Base-by-base conservation (phyloP, 2,888 invertebrate genomes). In the Villa cingulata region DNA sequence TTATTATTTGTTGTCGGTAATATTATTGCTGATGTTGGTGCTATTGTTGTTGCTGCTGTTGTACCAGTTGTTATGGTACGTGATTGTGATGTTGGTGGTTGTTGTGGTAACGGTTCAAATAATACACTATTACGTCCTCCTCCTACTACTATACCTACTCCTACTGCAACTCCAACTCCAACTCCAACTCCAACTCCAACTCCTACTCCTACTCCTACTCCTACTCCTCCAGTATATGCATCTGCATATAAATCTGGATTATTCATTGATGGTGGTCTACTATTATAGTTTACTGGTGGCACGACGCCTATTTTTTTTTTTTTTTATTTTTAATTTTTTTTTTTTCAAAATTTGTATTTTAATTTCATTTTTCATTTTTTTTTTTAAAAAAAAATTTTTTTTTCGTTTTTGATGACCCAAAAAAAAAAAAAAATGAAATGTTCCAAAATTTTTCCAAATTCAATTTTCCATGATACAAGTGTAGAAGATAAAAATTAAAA, bases 211-310 rank as follows among this genome's bases (percentile, higher is more conserved):
- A 53, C 67, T 65, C n/a, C n/a, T n/a, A n/a, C n/a, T n/a, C n/a
- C n/a, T n/a, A n/a, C n/a, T n/a, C n/a, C n/a, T 55, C 64, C 68
- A 54, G 68, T 63, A 58, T 68, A 68, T 48, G 68, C 69, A 55
- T 69, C 68, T 46, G 68, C 64, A 59, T 68, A 69, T 44, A 58
- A 53, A 45, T 58, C 61, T 42, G 60, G 59, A 43, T 51, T 49
- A 54, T 68, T 67, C 58, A 65, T 54, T 54, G 68, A 68, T 43
- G 50, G 20, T 54, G 65, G 62, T 59, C 68, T 64, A 55, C 66
- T 69, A 7, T 23, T 23, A 69, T 63, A 69, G 63, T 62, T 69
- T 69, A 59, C 69, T 68, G 62, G 68, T 64, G 60, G 69, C 57
- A 60, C 68, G 67, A 60, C 67, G 67, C 60, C 69, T 69, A 48